Evolutionary conservation across 2,888 invertebrate species (phyloP), one percentile per base, ranked within the genome.

Genomic region (Xestia ashworthii): DNA sequence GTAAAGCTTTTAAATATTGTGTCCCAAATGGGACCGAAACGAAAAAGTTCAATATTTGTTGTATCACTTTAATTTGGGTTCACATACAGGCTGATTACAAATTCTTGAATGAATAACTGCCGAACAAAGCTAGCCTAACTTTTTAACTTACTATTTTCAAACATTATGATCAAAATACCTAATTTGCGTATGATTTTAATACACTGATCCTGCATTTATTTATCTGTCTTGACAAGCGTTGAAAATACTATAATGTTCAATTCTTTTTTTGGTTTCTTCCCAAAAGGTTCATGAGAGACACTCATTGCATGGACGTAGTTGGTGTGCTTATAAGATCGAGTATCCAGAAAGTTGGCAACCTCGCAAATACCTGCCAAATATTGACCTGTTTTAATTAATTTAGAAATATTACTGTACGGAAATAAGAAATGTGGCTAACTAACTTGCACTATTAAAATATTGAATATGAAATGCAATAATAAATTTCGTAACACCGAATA

Each of bases 41-140:
- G 68, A 86, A 78, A 86, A 70, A 74, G 68, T 80, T 82, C 67
- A 88, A 82, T 87, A 84, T 87, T 88, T 87, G 78, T 87, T 76
- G 75, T 82, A 66, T 66, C 32, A 75, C 68, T 76, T 82, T 71
- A 76, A 79, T 76, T 84, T 41, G n/a, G 70, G 48, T 50, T 77
- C 62, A 71, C n/a, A 76, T 83, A 86, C 84, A 88, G 88, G 88
- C 12, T 83, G 86, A 58, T 85, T 32, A 46, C 38, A 80, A 79
- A 48, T 66, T 6, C 4, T 41, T 32, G 14, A 50, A 58, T 22
- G 2, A 4, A 8, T 32, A 32, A 32, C 38, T 48, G 16, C n/a
- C 5, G n/a, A 58, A 58, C n/a, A 38, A 74, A 38, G 5, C 9
- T 5, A 55, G 8, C 11, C 22, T 55, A n/a, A 11, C 12, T 12